Evolutionary conservation across 2,113 vertebrate species (phyloP).

Genomic region (Zapornia atra): DNA sequence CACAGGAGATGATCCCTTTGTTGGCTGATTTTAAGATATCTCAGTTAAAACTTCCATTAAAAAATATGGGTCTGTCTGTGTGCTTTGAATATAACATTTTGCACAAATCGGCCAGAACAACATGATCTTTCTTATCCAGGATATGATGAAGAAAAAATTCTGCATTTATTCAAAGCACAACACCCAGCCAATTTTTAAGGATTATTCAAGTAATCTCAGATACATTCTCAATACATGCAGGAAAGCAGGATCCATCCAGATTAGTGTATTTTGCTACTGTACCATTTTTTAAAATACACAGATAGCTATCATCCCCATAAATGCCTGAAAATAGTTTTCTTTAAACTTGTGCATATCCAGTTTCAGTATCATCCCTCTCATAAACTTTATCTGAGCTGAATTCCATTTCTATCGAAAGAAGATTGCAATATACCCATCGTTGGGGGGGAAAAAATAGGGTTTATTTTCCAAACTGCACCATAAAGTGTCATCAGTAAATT

Average conservation of each 20-base stretch:
- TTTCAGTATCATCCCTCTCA: not conserved
- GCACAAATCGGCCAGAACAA: not conserved
- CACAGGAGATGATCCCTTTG: not conserved
- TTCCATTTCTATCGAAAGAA: not conserved
- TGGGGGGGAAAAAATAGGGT: not conserved
- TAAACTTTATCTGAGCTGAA: not conserved
- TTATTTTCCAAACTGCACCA: not conserved
- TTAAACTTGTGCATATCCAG: constrained; percentile 1
- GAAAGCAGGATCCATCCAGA: not conserved
- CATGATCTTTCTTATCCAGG: not conserved
- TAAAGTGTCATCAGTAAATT: not conserved
- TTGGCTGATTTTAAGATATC: not conserved
- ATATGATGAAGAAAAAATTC: not conserved
- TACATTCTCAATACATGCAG: not conserved
- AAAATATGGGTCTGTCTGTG: not conserved
- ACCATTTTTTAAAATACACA: not conserved
- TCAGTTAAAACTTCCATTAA: not conserved
- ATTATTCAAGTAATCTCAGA: constrained; percentile 13
- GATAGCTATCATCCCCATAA: not conserved
- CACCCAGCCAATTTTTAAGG: not conserved
- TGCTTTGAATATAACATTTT: not conserved
- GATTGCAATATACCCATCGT: not conserved
- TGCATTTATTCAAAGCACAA: not conserved
- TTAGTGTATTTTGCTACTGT: not conserved
- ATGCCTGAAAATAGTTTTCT: constrained; percentile 10